Evolutionary conservation across 2,797 vertebrate species (phyloP), one percentile per base, ranked within the genome.

Genomic region (Sebastes cheni): DNA sequence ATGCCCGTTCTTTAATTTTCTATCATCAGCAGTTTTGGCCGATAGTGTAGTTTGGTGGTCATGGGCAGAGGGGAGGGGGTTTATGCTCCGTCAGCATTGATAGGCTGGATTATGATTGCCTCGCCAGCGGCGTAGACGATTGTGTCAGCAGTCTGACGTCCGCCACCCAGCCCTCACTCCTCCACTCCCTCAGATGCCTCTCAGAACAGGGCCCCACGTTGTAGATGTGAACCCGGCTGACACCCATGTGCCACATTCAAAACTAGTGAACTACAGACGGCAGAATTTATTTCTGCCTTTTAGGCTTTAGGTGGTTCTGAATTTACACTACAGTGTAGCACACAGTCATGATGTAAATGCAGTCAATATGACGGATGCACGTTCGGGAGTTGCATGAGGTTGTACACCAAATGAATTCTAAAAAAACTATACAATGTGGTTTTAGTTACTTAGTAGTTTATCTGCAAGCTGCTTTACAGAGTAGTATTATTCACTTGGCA

Each of bases 61-160:
- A 58, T 66, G 6, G 20, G 36, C 59, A 3, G 20, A 34, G 9
- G 12, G 60, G 46, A 16, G 46, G 62, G 79, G 55, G 54, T 61
- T 82, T 79, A 79, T 84, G 79, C 89, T 85, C 75, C 55, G 85
- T 93, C 91, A 90, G 91, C 92, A 85, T 70, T 89, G 92, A 90
- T 87, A 62, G 82, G 86, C 93, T 84, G 91, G 86, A 94, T 95
- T 95, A 93, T 89, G 81, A 92, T 88, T 83, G 86, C 82, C 86
- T 87, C 84, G 84, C 88, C 76, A 79, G 88, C 76, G 72, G 73
- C 81, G 89, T 88, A 86, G 87, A 89, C 81, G 64, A 91, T 88
- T 90, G 82, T 93, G 93, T 94, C 92, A 94, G 93, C 90, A 94
- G 79, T 94, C 86, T 91, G 85, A 82, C 81, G 50, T 81, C 79